Conservation (phyloP, 2,888 invertebrate species). For the Ptilodon capucinus region DNA sequence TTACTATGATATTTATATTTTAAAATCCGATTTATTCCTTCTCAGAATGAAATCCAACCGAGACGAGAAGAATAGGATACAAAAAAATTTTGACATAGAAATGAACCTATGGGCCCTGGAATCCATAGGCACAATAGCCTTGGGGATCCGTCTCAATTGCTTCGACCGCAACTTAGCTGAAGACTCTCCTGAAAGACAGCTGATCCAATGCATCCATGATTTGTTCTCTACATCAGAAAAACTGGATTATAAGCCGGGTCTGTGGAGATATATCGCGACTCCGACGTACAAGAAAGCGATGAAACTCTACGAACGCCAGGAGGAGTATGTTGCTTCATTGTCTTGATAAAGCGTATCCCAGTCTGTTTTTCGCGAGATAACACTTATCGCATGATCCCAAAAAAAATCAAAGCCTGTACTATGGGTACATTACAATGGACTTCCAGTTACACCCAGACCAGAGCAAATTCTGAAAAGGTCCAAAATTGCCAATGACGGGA, state of each 20-base stretch:
- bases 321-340: conserved; percentile 39
- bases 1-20: too few species aligned
- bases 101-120: conserved; percentile 86
- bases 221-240: conserved; percentile 42
- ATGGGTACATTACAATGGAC: too few species aligned
- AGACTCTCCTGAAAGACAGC: conserved; percentile 54
- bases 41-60: conserved; percentile 80
- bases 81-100: conserved; percentile 78
- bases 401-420: too few species aligned
- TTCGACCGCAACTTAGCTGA: conserved; percentile 53
- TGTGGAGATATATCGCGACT: conserved; percentile 56
- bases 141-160: conserved; percentile 64
- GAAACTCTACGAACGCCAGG: conserved; percentile 56
- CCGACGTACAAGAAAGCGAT: conserved; percentile 54
- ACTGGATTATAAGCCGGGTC: conserved; percentile 56
- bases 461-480: too few species aligned
- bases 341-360: too few species aligned
- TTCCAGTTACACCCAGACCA: too few species aligned
- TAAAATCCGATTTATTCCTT: too few species aligned
- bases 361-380: too few species aligned
- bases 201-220: conserved; percentile 59
- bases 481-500: too few species aligned
- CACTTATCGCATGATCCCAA: too few species aligned
- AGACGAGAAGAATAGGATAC: conserved; percentile 78
- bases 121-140: conserved; percentile 66